Base-by-base conservation (phyloP, 2,888 invertebrate species). In the Zygogramma bicolorata region DNA sequence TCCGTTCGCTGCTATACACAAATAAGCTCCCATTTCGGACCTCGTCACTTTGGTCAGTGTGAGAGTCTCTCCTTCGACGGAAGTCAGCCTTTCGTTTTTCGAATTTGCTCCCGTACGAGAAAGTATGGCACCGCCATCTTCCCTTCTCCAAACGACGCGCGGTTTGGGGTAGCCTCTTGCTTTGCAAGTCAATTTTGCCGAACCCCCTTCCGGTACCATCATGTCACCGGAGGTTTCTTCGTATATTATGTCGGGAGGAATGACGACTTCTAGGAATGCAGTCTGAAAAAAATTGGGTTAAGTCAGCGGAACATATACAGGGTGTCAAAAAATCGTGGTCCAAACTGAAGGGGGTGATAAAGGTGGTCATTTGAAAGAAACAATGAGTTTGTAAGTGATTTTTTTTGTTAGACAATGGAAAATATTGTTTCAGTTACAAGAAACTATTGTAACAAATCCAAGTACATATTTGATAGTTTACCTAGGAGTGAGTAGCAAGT, bases 201-300 rank as follows among this genome's bases (percentile, higher is more conserved):
- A 93, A 42, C 96, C 95, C 65, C 96, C 96, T 88, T 96, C 96
- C n/a, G 95, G 95, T 67, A 97, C 96, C 94, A 96, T 96, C 91
- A 97, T 92, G 85, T 97, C 97, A 13, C 96, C 96, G 63, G 96
- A 95, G 8, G 96, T 96, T 85, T 96, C 96, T 84, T 96, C 96
- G 84, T 94, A 94, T 81, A 95, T 90, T 79, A 96, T 95, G 85
- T 96, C 96, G 65, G 96, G 96, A 34, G 96, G 95, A 83, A 96
- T 95, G 31, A 97, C 96, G 78, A 97, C 97, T 88, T 97, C 96
- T 84, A 97, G 88, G 86, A 91, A 95, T 78, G 96, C 84, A 27
- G 84, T 84, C 84, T 84, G 46, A 20, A 46, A 46, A 46, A 20
- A 3, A 46, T 8, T 18, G 6, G 18, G 13, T 34, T 8, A 3